Conservation (phyloP, 1,140 invertebrate genomes). For the Asbolus verrucosus region DNA sequence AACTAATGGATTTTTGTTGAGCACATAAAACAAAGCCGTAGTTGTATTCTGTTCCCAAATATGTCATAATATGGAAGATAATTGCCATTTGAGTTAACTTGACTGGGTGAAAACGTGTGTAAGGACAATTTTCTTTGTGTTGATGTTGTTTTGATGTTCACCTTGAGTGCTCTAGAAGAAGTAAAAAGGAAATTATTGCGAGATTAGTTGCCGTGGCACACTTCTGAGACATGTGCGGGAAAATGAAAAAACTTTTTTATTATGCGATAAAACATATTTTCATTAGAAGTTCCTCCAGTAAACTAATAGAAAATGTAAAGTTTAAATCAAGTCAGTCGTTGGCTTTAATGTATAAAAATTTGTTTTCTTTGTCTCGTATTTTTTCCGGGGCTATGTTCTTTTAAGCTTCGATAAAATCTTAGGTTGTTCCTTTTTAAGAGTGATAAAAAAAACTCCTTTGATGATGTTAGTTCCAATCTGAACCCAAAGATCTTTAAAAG, state of each 20-base stretch:
- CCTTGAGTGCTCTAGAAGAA: constrained; percentile 1
- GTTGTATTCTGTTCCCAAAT: too few relatives aligned
- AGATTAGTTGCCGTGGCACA: constrained; percentile 12
- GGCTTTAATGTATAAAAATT: background rate
- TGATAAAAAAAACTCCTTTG: constrained; percentile 43
- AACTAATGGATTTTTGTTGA: too few relatives aligned
- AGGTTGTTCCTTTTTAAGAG: constrained; percentile 25
- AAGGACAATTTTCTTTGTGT: constrained; percentile 10
- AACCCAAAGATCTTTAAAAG: constrained; percentile 42
- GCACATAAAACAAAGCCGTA: too few relatives aligned
- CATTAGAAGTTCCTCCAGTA: background rate
- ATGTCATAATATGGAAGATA: constrained; percentile 3
- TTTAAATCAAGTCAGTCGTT: constrained; percentile 21
- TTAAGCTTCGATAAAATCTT: constrained; percentile 28
- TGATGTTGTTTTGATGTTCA: constrained; percentile 19
- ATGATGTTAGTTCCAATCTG: constrained; percentile 46
- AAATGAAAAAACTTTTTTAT: constrained; percentile 30
- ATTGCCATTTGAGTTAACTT: constrained; percentile 24
- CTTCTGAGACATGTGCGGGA: background rate
- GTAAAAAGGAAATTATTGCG: constrained; percentile 29
- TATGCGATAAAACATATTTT: constrained; percentile 2
- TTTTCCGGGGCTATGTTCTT: constrained; percentile 5
- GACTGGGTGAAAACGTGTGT: background rate
- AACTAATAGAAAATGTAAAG: constrained; percentile 26
- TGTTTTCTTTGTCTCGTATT: constrained; percentile 5